Evolutionary conservation across 2,888 invertebrate genomes (phyloP).

Genomic region (Epicampocera succincta): DNA sequence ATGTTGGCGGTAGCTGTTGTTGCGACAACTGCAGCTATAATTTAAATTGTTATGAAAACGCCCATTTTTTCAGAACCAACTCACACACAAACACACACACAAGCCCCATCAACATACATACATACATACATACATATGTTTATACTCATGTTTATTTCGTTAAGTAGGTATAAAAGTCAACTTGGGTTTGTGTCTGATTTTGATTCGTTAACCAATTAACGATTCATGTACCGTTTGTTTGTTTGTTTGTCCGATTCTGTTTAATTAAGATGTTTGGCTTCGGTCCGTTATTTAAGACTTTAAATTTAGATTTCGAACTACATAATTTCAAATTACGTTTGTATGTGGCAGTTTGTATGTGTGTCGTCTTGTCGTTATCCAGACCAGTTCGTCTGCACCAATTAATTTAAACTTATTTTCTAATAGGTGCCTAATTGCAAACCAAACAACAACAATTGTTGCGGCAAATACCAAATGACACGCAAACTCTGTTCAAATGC

Average conservation of each 20-base stretch:
- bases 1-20: slow-evolving; percentile 23
- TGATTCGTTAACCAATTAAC: slow-evolving; percentile 61
- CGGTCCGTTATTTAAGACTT: slow-evolving; percentile 19
- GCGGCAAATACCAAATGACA: slow-evolving; percentile 17
- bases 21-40: slow-evolving; percentile 72
- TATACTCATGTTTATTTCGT: not conserved
- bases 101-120: not conserved
- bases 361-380: slow-evolving; percentile 53
- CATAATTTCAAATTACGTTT: slow-evolving; percentile 65
- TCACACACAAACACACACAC: slow-evolving; percentile 36
- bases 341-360: too few species aligned
- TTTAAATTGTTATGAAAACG: slow-evolving; percentile 76
- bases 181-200: slow-evolving; percentile 43
- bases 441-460: slow-evolving; percentile 24
- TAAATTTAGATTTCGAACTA: slow-evolving; percentile 31
- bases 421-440: slow-evolving; percentile 47
- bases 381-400: slow-evolving; percentile 61
- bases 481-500: not conserved
- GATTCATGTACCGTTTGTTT: slow-evolving; percentile 4
- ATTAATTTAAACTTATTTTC: slow-evolving; percentile 60
- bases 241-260: slow-evolving; percentile 1
- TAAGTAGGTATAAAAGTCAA: not conserved
- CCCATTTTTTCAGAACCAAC: slow-evolving; percentile 68
- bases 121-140: slow-evolving; percentile 32
- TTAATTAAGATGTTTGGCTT: slow-evolving; percentile 11